A percentile compares a stretch with the other conserved stretches of the same genome.
These are phyloP conservation scores for Clamator glandarius DNA, from an alignment of 2,797 vertebrate genomes.

Conservation along the genomic window DNA sequence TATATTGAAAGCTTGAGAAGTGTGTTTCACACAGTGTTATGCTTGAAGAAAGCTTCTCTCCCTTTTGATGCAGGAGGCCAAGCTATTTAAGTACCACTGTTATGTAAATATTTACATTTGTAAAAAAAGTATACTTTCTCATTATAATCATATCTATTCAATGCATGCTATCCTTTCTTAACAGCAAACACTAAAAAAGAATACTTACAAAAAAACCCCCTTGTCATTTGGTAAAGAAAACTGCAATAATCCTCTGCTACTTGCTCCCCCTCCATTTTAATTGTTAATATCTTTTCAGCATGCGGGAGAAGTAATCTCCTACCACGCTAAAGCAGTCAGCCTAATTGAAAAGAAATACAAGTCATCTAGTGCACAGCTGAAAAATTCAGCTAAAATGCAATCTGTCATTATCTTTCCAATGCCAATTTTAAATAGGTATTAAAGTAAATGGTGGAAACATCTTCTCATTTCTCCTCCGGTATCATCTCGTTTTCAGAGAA, in stretches of 20 bases:
- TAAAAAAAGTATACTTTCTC: background rate
- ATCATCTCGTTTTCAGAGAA: constrained; percentile 30
- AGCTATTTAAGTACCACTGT: background rate
- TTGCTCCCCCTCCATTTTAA: constrained; percentile 32
- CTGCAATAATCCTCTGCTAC: constrained; percentile 8
- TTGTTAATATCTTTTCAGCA: constrained; percentile 66
- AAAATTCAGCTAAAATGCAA: constrained; percentile 61
- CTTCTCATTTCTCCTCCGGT: constrained; percentile 56
- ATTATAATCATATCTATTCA: background rate
- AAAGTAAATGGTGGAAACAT: constrained; percentile 58
- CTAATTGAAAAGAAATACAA: constrained; percentile 73
- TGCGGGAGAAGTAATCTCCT: constrained; percentile 47
- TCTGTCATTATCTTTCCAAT: constrained; percentile 67
- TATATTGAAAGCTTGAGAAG: constrained; percentile 19
- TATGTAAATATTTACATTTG: constrained; percentile 41
- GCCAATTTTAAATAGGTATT: constrained; percentile 67
- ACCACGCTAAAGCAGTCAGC: constrained; percentile 52
- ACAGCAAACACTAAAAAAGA: constrained; percentile 36
- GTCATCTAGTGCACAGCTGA: constrained; percentile 54
- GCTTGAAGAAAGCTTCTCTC: background rate
- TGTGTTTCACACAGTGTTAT: background rate
- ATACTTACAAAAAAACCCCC: constrained; percentile 13
- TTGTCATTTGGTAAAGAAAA: constrained; percentile 28
- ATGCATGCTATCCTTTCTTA: background rate
- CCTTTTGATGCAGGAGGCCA: background rate